Evolutionary conservation across 2,888 invertebrate genomes (phyloP), one percentile per base, ranked within the genome.

Genomic region (Archaeoteleia sp.): DNA sequence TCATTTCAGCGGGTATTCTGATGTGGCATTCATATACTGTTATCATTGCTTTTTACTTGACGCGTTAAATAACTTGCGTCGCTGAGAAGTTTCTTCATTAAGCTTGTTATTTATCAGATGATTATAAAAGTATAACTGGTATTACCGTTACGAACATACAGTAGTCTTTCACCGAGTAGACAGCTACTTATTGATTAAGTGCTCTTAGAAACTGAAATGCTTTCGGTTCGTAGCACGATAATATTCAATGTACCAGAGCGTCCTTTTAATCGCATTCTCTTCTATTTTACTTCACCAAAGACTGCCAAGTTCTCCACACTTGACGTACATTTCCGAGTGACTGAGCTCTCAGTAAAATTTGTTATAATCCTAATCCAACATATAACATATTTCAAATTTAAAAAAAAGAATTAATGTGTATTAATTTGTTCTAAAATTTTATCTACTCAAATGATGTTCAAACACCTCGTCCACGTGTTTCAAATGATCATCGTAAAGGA

Each of bases 41-140:
- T 65, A 58, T 66, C 58, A 66, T 60, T 60, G 58, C 42, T 54
- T 66, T 66, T 66, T 66, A 66, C 66, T 60, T 66, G 58, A 45
- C 60, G 29, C 58, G 58, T 58, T 60, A 60, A 60, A 60, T 66
- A 66, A 66, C 66, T 66, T 54, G 60, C 58, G 54, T 66, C 43
- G 58, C 66, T 60, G 66, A 60, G 66, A 66, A 66, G 66, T 66
- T 66, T 66, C 66, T 66, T 66, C 66, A 67, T 67, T 67, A 67
- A 67, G 66, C 60, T 67, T 60, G 60, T 67, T 67, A 67, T 67
- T 67, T 60, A 54, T 60, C 60, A 37, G 60, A 60, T 67, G 60
- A 67, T 67, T 67, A 67, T 67, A 67, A 60, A 67, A 67, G 66
- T 67, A 67, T 67, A 67, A 60, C 66, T 60, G 66, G 66, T 67